A percentile compares a stretch with the other conserved stretches of the same genome.
phyloP scores from a whole-genome alignment of 2,113 vertebrate species.

The Oryzias woworae region DNA sequence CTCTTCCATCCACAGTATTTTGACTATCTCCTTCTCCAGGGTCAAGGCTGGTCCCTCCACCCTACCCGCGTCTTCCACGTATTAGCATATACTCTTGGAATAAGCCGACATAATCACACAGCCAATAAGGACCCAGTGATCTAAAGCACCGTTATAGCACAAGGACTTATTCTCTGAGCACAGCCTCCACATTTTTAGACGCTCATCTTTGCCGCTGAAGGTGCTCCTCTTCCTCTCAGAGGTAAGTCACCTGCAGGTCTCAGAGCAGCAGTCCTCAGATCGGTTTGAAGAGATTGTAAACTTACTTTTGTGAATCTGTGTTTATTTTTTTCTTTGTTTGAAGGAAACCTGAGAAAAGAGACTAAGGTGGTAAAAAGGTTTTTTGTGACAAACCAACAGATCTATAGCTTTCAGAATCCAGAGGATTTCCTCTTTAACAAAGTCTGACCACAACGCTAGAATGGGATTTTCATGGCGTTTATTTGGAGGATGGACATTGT shows the following conservation, averaged over 20 bases:
- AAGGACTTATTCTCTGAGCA: conserved; percentile 70
- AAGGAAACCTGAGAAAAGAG: too few relatives aligned
- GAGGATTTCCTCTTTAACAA: too few relatives aligned
- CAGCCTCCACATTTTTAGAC: conserved; percentile 69
- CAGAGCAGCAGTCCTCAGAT: not conserved
- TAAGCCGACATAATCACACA: conserved; percentile 51
- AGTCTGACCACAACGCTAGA: too few relatives aligned
- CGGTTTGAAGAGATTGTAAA: not conserved
- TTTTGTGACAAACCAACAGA: not conserved
- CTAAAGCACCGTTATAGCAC: conserved; percentile 89
- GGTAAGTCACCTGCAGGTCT: conserved; percentile 72
- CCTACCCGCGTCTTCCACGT: conserved; percentile 35
- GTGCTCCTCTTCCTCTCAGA: conserved; percentile 75
- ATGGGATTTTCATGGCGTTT: not conserved
- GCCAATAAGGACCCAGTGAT: conserved; percentile 82
- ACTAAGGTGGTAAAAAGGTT: not conserved
- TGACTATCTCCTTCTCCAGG: conserved; percentile 77
- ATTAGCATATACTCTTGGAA: conserved; percentile 40
- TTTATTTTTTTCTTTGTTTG: too few relatives aligned
- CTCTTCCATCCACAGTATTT: conserved; percentile 74
- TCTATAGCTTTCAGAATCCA: too few relatives aligned
- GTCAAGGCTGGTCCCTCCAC: conserved; percentile 39
- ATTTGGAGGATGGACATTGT: too few relatives aligned
- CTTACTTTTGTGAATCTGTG: too few relatives aligned
- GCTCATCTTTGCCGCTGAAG: conserved; percentile 67